Evolutionary conservation across 2,113 vertebrate genomes (phyloP).

Genomic region (Cottus gobio): DNA sequence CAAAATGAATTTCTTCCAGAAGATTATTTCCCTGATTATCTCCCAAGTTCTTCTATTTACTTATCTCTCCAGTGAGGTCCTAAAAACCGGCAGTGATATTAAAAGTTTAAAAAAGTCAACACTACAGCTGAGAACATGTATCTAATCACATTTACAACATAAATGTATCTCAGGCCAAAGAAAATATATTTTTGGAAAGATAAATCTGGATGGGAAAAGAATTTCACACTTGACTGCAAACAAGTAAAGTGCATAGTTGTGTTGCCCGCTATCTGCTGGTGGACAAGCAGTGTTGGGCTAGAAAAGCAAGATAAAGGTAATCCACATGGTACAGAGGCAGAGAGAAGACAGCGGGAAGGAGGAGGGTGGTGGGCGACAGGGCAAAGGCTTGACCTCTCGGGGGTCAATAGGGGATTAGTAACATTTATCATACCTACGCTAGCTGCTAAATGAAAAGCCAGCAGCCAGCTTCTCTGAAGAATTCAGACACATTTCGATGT

Average conservation of each 20-base stretch:
- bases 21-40: constrained; percentile 73
- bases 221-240: constrained; percentile 61
- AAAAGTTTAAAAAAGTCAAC: constrained; percentile 57
- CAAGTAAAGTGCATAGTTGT: constrained; percentile 40
- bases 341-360: constrained; percentile 52
- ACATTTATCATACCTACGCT: constrained; percentile 79
- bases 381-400: constrained; percentile 71
- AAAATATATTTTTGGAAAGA: constrained; percentile 47
- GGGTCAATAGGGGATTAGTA: constrained; percentile 80
- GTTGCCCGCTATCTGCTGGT: constrained; percentile 42
- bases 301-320: constrained; percentile 57
- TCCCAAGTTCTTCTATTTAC: constrained; percentile 57
- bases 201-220: constrained; percentile 34
- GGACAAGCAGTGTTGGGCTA: constrained; percentile 22
- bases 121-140: constrained; percentile 47
- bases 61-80: constrained; percentile 59
- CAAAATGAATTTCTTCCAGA: constrained; percentile 56
- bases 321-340: constrained; percentile 52
- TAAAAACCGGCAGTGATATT: constrained; percentile 51
- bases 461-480: constrained; percentile 57
- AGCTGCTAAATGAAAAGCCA: constrained; percentile 68
- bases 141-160: constrained; percentile 64
- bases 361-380: constrained; percentile 66
- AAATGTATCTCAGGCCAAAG: constrained; percentile 45
- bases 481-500: constrained; percentile 58